These are phyloP conservation scores for Pandemis heparana DNA, from an alignment of 2,888 invertebrate species.

Conservation along the genomic window DNA sequence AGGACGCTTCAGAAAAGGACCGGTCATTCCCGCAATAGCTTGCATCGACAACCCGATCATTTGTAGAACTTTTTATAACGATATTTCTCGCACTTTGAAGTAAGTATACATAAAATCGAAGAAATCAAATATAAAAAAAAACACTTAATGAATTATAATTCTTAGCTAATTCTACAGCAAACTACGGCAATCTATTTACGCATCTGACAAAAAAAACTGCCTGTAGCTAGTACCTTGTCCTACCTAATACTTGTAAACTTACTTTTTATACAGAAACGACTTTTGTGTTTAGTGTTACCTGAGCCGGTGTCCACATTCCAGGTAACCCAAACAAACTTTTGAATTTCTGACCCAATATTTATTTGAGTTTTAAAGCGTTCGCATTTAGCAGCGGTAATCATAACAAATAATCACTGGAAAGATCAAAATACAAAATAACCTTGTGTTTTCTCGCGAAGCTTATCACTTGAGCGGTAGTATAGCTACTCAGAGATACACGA, in stretches of 20 bases:
- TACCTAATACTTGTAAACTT: not conserved
- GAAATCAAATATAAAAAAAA: too few species aligned
- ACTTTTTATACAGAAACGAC: not conserved
- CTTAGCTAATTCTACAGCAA: too few species aligned
- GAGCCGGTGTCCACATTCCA: constrained; percentile 21
- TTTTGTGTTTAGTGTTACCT: constrained; percentile 30
- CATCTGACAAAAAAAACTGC: too few species aligned
- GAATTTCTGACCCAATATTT: not conserved
- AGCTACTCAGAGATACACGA: not conserved
- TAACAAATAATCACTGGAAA: not conserved
- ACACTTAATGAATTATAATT: too few species aligned
- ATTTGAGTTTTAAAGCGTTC: not conserved
- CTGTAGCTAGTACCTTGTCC: too few species aligned
- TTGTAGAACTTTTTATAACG: not conserved
- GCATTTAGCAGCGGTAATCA: not conserved
- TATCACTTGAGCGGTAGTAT: constrained; percentile 26
- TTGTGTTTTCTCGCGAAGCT: constrained; percentile 17
- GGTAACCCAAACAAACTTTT: constrained; percentile 21
- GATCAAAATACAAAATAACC: not conserved
- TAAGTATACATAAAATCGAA: too few species aligned
- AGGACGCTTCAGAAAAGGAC: not conserved
- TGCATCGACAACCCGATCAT: not conserved
- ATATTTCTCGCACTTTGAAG: too few species aligned
- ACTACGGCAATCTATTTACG: too few species aligned
- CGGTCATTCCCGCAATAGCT: constrained; percentile 13